Percentiles rank a stretch among this genome's conserved stretches.
Conservation (phyloP, 92 coral and sea anemone species). For the Zoanthus solanderi region DNA sequence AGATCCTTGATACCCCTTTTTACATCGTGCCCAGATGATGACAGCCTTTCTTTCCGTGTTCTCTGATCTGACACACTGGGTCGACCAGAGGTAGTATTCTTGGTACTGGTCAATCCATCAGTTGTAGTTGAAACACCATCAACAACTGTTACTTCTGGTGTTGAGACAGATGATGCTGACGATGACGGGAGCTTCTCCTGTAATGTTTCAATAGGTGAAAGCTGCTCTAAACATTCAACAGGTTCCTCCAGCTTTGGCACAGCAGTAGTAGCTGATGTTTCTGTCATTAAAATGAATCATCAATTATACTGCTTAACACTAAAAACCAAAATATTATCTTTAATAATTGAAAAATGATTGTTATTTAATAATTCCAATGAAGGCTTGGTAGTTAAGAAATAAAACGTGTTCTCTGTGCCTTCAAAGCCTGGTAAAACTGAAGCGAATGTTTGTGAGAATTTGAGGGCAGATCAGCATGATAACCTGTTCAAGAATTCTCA, state of each 20-base stretch:
- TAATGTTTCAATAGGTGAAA: not conserved
- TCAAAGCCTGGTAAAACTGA: too few relatives aligned
- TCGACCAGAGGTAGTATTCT: not conserved
- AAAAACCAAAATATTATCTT: not conserved
- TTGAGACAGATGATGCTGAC: conserved; percentile 17
- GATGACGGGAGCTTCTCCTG: not conserved
- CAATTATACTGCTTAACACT: not conserved
- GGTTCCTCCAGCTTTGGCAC: not conserved
- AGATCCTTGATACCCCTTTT: conserved; percentile 91
- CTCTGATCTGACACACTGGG: conserved; percentile 42
- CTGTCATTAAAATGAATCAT: not conserved
- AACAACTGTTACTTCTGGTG: conserved; percentile 19
- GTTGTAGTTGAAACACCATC: conserved; percentile 19
- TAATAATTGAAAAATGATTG: not conserved
- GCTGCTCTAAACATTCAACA: conserved; percentile 7
- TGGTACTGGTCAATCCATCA: not conserved
- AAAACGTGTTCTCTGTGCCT: too few relatives aligned
- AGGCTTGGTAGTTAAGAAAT: too few relatives aligned
- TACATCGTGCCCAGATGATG: conserved; percentile 82
- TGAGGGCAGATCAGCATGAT: too few relatives aligned
- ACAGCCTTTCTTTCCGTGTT: conserved; percentile 62
- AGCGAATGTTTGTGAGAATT: too few relatives aligned
- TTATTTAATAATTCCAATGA: too few relatives aligned
- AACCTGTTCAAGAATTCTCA: too few relatives aligned
- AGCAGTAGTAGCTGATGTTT: not conserved